Evolutionary conservation across 2,888 invertebrate species (phyloP).

Genomic region (Cabera pusaria): DNA sequence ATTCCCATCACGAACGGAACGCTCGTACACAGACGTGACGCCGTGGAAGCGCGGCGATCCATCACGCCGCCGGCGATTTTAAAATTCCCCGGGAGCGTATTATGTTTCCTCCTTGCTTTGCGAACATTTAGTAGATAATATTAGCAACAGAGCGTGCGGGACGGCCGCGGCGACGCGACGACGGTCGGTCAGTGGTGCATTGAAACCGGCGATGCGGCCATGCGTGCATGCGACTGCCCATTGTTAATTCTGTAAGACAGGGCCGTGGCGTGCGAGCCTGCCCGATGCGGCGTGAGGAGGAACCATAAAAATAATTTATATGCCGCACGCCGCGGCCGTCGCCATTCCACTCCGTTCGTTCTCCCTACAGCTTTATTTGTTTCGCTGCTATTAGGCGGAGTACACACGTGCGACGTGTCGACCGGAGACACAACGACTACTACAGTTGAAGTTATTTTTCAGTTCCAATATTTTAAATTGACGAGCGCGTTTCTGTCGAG

Average conservation of each 20-base stretch:
- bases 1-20: slow-evolving; percentile 14
- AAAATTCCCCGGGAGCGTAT: slow-evolving; percentile 20
- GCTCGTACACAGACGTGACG: slow-evolving; percentile 4
- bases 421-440: no score
- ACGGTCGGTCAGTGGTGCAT: slow-evolving; percentile 14
- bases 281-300: slow-evolving; percentile 34
- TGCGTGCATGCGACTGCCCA: slow-evolving; percentile 32
- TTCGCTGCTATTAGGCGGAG: slow-evolving; percentile 22
- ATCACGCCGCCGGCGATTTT: slow-evolving; percentile 14
- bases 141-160: slow-evolving; percentile 25
- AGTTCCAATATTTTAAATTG: slow-evolving; percentile 13
- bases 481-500: slow-evolving; percentile 7
- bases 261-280: slow-evolving; percentile 31
- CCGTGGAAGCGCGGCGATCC: slow-evolving; percentile 5
- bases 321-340: slow-evolving; percentile 38
- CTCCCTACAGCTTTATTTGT: slow-evolving; percentile 25
- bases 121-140: slow-evolving; percentile 29
- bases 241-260: slow-evolving; percentile 45
- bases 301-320: slow-evolving; percentile 59
- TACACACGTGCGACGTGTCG: slow-evolving; percentile 10
- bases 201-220: slow-evolving; percentile 20
- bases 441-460: neutral
- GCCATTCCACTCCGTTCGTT: slow-evolving; percentile 25
- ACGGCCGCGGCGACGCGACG: slow-evolving; percentile 6
- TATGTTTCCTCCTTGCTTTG: slow-evolving; percentile 15